A percentile compares a stretch with the other conserved stretches of the same genome.
phyloP scores from a whole-genome alignment of 2,797 vertebrate species.

The Pempheris klunzingeri region DNA sequence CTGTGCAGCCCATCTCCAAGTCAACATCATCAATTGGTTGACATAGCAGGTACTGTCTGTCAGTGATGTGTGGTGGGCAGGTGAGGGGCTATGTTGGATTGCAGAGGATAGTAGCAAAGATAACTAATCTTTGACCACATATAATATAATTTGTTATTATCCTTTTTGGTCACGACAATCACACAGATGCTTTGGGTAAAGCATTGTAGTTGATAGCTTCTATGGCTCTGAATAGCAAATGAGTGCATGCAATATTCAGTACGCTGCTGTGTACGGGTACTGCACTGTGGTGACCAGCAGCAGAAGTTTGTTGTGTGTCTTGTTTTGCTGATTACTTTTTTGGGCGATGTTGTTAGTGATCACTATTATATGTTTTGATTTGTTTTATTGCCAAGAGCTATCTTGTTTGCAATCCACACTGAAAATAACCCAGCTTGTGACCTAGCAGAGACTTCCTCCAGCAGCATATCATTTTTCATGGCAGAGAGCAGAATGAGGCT shows the following conservation, averaged over 20 bases:
- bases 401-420: too few species aligned
- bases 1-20: background rate
- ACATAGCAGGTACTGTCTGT: background rate
- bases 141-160: background rate
- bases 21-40: background rate
- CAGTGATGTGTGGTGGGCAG: background rate
- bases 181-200: background rate
- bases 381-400: too few species aligned
- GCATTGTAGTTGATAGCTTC: too few species aligned
- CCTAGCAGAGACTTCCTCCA: too few species aligned
- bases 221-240: background rate
- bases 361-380: too few species aligned
- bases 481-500: too few species aligned
- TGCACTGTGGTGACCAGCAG: too few species aligned
- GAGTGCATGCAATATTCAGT: background rate
- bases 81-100: background rate
- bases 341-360: too few species aligned
- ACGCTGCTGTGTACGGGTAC: background rate
- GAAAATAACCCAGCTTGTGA: too few species aligned
- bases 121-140: background rate
- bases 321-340: too few species aligned
- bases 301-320: too few species aligned
- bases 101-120: background rate
- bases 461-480: too few species aligned
- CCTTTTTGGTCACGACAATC: background rate